phyloP scores from a whole-genome alignment of 1,140 invertebrate genomes.

The Bicyclus anynana region DNA sequence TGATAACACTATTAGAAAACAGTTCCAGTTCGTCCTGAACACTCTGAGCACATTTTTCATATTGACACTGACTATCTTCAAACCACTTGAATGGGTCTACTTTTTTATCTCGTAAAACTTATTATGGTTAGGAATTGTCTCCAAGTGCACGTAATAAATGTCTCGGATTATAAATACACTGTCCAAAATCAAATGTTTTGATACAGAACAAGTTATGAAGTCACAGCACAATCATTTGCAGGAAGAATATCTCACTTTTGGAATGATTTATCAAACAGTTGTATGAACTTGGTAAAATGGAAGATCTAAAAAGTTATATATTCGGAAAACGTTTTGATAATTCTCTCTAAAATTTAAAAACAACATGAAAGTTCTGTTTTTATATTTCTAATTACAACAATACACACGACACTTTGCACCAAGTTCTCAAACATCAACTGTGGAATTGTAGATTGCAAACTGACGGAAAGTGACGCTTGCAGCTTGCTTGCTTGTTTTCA shows the following conservation, averaged over 20 bases:
- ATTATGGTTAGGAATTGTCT: background rate
- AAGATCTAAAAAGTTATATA: conserved; percentile 3
- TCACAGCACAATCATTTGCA: conserved; percentile 38
- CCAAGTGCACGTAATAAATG: background rate
- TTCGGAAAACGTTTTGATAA: conserved; percentile 6
- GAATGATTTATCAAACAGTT: background rate
- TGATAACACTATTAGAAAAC: conserved; percentile 57
- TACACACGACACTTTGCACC: conserved; percentile 21
- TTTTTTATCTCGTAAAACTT: background rate
- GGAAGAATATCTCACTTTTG: conserved; percentile 16
- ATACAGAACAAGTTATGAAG: conserved; percentile 55
- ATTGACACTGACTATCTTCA: conserved; percentile 34
- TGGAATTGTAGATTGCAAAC: conserved; percentile 23
- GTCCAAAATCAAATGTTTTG: conserved; percentile 42
- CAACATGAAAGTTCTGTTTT: conserved; percentile 15
- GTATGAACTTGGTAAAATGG: conserved; percentile 1
- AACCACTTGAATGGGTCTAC: background rate
- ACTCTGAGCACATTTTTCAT: conserved; percentile 58
- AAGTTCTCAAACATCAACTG: conserved; percentile 35
- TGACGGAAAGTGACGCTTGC: conserved; percentile 9
- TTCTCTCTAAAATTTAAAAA: conserved; percentile 15
- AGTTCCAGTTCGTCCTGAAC: conserved; percentile 60
- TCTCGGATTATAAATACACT: conserved; percentile 13
- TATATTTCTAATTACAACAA: background rate
- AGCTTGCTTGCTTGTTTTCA: conserved; percentile 18